These are phyloP conservation scores for Troilus luridus DNA, from an alignment of 2,888 invertebrate species.

Conservation along the genomic window DNA sequence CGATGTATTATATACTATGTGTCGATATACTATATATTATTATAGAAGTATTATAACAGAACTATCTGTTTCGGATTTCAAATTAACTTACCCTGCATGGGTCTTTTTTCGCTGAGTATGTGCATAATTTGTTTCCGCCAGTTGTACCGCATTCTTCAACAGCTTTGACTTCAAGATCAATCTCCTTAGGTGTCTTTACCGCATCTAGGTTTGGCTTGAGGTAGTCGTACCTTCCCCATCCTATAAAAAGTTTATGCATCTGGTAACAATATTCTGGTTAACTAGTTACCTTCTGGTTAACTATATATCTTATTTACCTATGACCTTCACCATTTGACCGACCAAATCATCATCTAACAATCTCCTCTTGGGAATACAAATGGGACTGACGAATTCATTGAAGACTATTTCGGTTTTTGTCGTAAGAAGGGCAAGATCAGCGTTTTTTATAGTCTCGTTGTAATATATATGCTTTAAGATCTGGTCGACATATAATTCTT, in stretches of 20 bases:
- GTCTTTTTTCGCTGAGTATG: conserved; percentile 53
- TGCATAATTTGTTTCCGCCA: conserved; percentile 31
- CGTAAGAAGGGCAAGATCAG: not conserved
- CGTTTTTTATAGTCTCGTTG: not conserved
- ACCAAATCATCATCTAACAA: not conserved
- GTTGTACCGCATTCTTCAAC: conserved; percentile 23
- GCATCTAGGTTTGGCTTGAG: not conserved
- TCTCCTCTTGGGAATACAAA: not conserved
- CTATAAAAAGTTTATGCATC: not conserved
- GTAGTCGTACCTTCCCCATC: not conserved
- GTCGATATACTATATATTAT: not conserved
- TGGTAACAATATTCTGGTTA: not conserved
- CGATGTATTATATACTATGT: not conserved
- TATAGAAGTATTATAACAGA: not conserved
- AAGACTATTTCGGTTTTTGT: not conserved
- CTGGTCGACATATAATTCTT: not conserved
- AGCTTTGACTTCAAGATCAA: conserved; percentile 39
- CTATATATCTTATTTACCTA: not conserved
- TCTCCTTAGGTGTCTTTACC: not conserved
- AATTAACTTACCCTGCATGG: conserved; percentile 28
- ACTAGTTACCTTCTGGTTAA: not conserved
- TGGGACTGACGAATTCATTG: not conserved
- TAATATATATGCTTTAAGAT: not conserved
- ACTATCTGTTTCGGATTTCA: not conserved
- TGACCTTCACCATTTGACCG: not conserved